Evolutionary conservation across 2,113 vertebrate species (phyloP).

Genomic region (Nicator chloris): DNA sequence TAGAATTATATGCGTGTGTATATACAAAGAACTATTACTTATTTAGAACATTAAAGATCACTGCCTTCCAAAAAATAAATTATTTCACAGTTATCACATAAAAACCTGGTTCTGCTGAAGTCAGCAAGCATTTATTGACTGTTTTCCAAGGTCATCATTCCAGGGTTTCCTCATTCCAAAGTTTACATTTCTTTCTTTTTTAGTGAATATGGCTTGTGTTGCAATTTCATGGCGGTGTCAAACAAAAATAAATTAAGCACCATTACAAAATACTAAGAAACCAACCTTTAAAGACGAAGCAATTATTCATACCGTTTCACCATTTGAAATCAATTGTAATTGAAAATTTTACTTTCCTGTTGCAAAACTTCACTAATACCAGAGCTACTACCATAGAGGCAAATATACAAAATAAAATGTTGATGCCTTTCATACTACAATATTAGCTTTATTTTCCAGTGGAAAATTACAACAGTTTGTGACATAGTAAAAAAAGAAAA

Average conservation of each 20-base stretch:
- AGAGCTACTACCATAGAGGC: not conserved
- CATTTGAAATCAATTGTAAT: not conserved
- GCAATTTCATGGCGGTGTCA: not conserved
- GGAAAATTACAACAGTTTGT: not conserved
- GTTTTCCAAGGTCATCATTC: not conserved
- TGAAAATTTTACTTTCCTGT: not conserved
- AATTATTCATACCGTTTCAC: not conserved
- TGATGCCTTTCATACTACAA: not conserved
- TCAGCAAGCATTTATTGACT: not conserved
- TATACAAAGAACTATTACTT: not conserved
- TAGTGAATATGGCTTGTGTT: not conserved
- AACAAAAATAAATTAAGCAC: not conserved
- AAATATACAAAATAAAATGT: not conserved
- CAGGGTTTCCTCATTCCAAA: not conserved
- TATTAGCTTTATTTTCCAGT: constrained; percentile 31
- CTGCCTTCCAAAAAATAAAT: not conserved
- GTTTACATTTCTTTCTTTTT: not conserved
- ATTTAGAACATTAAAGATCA: not conserved
- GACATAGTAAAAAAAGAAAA: not conserved
- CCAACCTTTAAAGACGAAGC: not conserved
- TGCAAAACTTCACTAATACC: not conserved
- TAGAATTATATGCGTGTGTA: not conserved
- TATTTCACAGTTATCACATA: not conserved
- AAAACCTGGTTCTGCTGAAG: not conserved
- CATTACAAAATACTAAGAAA: not conserved